Base-by-base conservation (phyloP, 2,888 invertebrate species). In the Cataglyphis albicans region DNA sequence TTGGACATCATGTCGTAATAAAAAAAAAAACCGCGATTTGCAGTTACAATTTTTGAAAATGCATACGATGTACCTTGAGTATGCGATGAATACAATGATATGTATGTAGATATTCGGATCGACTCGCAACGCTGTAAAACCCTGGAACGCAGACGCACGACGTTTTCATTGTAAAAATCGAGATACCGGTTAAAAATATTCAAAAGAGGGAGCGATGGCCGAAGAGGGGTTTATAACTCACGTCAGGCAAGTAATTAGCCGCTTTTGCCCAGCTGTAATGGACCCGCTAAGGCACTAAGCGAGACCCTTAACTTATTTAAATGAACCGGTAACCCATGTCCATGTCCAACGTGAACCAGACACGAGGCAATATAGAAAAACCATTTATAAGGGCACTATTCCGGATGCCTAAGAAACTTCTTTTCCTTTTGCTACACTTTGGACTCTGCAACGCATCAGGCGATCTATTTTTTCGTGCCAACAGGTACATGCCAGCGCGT, bases 181-280 rank as follows among this genome's bases (percentile, higher is more conserved):
- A 55, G 90, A 90, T 92, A 80, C 88, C 88, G 89, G 90, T 92
- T 90, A 91, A 92, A 92, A 91, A 90, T 92, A 92, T 92, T 91
- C 91, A 90, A 89, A 88, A 86, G 84, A 83, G 86, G 88, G 89
- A 87, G 87, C 84, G 88, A 84, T 89, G 85, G 86, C 84, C 84
- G 87, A 59, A 90, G 87, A 87, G 88, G 92, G 92, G 92, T 94
- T 94, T 94, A 94, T 94, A 94, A 94, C 94, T 94, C 94, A 94
- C 94, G 94, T 94, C 94, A 94, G 94, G 94, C 93, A 94, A 94
- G 94, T 94, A 94, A 94, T 94, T 94, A 94, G 94, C 93, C 93
- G 94, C 93, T 94, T 94, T 94, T 94, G 93, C 92, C 92, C 92
- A 92, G 92, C 93, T 93, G 94, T 94, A 94, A 94, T 94, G 94